These are phyloP conservation scores for Mechanitis mazaeus DNA, from an alignment of 2,888 invertebrate genomes.

Conservation along the genomic window DNA sequence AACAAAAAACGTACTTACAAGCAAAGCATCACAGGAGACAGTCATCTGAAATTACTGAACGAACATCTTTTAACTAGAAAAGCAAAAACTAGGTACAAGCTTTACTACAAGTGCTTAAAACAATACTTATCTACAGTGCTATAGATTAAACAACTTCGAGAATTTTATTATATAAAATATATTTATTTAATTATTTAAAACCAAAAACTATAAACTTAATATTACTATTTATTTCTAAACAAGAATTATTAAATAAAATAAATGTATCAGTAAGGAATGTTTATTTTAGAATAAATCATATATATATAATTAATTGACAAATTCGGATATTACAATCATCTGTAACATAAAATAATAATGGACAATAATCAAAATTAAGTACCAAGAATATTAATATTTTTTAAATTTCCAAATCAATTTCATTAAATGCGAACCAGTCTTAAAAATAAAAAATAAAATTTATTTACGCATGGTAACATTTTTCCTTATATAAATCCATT, in stretches of 20 bases:
- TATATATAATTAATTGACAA: background rate
- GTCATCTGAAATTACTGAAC: slow-evolving; percentile 18
- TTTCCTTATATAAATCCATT: background rate
- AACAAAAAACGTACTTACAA: slow-evolving; percentile 50
- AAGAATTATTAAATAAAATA: background rate
- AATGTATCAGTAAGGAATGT: slow-evolving; percentile 47
- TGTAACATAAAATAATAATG: too few relatives aligned
- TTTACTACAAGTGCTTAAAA: background rate
- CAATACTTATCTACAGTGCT: too few relatives aligned
- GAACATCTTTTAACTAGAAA: slow-evolving; percentile 14
- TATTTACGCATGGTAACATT: slow-evolving; percentile 3
- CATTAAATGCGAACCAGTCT: background rate
- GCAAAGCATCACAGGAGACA: slow-evolving; percentile 39
- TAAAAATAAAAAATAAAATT: background rate
- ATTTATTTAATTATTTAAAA: background rate
- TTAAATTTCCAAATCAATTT: background rate
- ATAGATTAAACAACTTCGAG: too few relatives aligned
- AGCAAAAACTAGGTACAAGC: slow-evolving; percentile 6
- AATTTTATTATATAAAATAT: background rate
- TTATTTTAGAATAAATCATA: slow-evolving; percentile 38
- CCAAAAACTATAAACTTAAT: background rate
- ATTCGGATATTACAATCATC: too few relatives aligned
- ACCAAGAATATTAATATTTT: background rate
- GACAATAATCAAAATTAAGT: background rate
- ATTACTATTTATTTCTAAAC: too few relatives aligned